Evolutionary conservation across 2,113 vertebrate species (phyloP), one percentile per base, ranked within the genome.

Genomic region (Dissostichus mawsoni): DNA sequence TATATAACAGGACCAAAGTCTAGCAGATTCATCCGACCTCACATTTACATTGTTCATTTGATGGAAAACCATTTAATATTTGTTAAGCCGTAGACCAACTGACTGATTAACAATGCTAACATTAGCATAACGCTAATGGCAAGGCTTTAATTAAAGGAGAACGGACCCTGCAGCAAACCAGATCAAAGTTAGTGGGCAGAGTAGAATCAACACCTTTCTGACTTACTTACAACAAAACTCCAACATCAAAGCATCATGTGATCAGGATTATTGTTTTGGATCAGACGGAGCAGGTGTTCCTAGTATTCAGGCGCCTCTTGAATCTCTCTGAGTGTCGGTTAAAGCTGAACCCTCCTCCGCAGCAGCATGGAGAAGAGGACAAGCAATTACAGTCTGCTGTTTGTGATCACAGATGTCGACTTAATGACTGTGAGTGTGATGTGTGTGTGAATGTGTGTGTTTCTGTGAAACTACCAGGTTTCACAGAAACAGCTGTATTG

Each of bases 361-460:
- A 58, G 77, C 76, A 80, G 64, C 56, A 75, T 25, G 56, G 69
- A 80, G 65, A 78, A 71, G 16, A 11, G 36, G 61, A 69, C 36
- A 17, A 64, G 47, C 57, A 78, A 87, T 84, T 78, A 81, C 29
- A 65, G 63, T 3, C 44, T 44, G 50, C 7, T 71, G 55, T 73
- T 64, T 74, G 51, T 80, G 64, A 70, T 84, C 69, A 74, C 82
- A 81, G 78, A 79, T 82, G 84, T 69, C 36, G 4, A 69, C 67
- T 85, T 74, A 78, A 90, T 86, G 72, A 51, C 64, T 9, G 18
- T 51, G 74, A 62, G 45, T 3, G 57, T 14, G 44, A 18, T 50
- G 45, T 25, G 44, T 13, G 47, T 62, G 52, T 51, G 55, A 25
- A 25, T 61, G 47, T 56, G 68, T 14, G 29, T 47, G 11, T 45